Evolutionary conservation across 23 tunicate genomes (phyloP), one percentile per base, ranked within the genome.

Genomic region (Oikopleura dioica): DNA sequence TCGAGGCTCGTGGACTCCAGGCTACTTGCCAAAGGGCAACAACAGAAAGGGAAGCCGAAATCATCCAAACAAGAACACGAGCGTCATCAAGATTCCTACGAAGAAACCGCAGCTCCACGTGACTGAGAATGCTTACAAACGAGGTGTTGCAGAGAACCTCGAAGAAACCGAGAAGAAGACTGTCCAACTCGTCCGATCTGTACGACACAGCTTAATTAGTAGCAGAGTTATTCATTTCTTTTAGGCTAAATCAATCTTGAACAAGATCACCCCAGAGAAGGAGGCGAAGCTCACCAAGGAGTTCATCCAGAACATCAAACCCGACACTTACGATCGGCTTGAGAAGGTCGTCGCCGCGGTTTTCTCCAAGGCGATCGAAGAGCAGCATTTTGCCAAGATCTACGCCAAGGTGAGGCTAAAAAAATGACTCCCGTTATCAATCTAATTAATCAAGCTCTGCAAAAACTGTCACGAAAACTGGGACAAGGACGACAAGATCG

Each of bases 201-300:
- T n/a, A n/a, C n/a, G n/a, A n/a, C n/a, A n/a, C n/a, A n/a, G n/a
- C n/a, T n/a, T n/a, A n/a, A n/a, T n/a, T n/a, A n/a, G n/a, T n/a
- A n/a, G n/a, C n/a, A n/a, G n/a, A n/a, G n/a, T n/a, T n/a, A n/a
- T n/a, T n/a, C n/a, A n/a, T n/a, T n/a, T n/a, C n/a, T n/a, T n/a
- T n/a, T n/a, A n/a, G 30, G 33, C 72, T 4, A 63, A 63, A 31
- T 23, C 72, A 63, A 63, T 63, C 26, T 63, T 63, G 72, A 63
- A 63, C 72, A 63, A 63, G 72, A 12, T 63, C 4, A 63, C 72
- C 72, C 72, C 72, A 24, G 72, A 63, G 72, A 23, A 31, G 5
- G 72, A 63, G 33, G 72, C 16, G 33, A 23, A 2, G 29, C 72
- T 63, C 2, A 63, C 16, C 4, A 28, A 23, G 26, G 30, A 31